A percentile compares a stretch with the other conserved stretches of the same genome.
Evolutionary conservation across 2,888 invertebrate genomes (phyloP).

Genomic region (Endomychus coccineus): DNA sequence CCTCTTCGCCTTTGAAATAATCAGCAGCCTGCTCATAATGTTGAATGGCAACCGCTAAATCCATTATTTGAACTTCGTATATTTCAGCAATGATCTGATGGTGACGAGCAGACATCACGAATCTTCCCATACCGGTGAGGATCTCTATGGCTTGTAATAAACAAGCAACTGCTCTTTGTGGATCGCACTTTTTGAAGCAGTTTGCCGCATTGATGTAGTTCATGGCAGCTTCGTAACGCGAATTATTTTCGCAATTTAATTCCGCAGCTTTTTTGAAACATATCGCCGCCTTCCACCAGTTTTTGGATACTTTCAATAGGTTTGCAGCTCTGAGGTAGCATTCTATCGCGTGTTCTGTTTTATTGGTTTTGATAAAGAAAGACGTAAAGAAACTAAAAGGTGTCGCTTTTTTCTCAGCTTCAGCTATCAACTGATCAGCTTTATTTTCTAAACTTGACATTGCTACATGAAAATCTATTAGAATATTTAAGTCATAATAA

Average conservation of each 20-base stretch:
- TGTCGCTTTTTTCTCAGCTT: conserved; percentile 87
- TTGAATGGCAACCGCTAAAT: conserved; percentile 76
- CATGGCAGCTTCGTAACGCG: conserved; percentile 87
- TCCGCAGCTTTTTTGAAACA: conserved; percentile 87
- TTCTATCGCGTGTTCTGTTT: conserved; percentile 87
- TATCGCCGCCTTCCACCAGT: conserved; percentile 89
- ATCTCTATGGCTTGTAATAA: conserved; percentile 89
- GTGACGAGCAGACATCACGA: conserved; percentile 94
- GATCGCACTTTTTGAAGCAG: conserved; percentile 80
- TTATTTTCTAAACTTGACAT: conserved; percentile 90
- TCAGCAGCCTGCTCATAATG: conserved; percentile 85
- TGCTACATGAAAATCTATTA: conserved; percentile 6
- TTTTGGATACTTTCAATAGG: conserved; percentile 95
- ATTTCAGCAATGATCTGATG: conserved; percentile 94
- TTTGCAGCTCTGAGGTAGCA: conserved; percentile 92
- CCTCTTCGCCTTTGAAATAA: conserved; percentile 71
- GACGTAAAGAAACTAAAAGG: conserved; percentile 82
- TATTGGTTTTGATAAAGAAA: conserved; percentile 69
- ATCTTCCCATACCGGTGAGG: conserved; percentile 90
- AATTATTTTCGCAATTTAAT: conserved; percentile 74
- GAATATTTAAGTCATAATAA: too few species aligned
- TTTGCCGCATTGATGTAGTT: conserved; percentile 92
- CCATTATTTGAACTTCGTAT: conserved; percentile 82
- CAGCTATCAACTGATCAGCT: conserved; percentile 73
- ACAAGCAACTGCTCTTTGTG: conserved; percentile 79